phyloP scores from a whole-genome alignment of 64 coral and sea anemone species.

The Exaiptasia diaphana region DNA sequence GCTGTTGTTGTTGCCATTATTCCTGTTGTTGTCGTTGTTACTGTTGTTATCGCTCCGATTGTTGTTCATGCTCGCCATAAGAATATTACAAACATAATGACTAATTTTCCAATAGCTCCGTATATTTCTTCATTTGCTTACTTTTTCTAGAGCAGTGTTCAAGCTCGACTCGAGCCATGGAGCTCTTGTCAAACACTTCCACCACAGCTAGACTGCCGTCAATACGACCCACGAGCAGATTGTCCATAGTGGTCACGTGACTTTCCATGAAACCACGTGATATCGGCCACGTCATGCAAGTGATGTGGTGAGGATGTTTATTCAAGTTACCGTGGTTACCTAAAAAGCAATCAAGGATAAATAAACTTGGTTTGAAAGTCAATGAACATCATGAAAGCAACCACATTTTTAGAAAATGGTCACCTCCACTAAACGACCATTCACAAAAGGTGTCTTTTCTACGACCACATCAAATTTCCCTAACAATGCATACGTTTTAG shows the following conservation, averaged over 20 bases:
- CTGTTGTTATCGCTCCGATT: no score
- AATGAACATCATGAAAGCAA: no score
- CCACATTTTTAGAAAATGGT: no score
- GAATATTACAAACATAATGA: neutral
- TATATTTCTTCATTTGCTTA: neutral
- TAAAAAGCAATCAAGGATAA: no score
- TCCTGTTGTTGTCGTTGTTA: no score
- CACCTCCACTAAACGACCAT: no score
- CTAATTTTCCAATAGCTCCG: no score
- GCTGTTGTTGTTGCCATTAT: no score
- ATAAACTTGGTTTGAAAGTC: no score
- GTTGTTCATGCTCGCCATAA: neutral
- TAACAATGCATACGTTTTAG: no score
- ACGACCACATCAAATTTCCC: no score
- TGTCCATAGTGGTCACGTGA: conserved; percentile 73
- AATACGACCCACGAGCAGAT: conserved; percentile 60
- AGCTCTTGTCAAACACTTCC: conserved; percentile 70
- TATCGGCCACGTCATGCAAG: conserved; percentile 76
- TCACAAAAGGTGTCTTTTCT: no score
- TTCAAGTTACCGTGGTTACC: conserved; percentile 67
- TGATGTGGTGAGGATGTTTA: conserved; percentile 72
- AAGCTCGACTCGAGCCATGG: conserved; percentile 63
- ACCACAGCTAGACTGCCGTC: conserved; percentile 62
- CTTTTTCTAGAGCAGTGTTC: conserved; percentile 58
- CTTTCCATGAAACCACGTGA: conserved; percentile 83